Percentiles rank a stretch among this genome's conserved stretches.
Evolutionary conservation across 2,797 vertebrate genomes (phyloP).

Genomic region (Alca torda): DNA sequence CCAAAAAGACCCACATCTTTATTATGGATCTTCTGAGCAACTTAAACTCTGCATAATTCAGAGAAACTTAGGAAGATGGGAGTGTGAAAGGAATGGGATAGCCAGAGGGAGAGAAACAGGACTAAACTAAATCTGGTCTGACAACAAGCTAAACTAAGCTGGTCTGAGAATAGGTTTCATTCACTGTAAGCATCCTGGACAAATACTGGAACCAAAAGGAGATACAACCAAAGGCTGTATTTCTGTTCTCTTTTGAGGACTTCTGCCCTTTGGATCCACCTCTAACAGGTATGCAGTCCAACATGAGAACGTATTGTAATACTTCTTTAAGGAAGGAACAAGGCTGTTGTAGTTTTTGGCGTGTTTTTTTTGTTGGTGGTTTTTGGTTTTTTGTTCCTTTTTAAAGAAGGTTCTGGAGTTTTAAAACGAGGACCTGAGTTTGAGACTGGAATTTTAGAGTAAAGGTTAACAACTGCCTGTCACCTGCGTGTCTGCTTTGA

Average conservation of each 20-base stretch:
- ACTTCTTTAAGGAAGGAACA: neutral
- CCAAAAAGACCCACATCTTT: neutral
- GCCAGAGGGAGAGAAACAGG: neutral
- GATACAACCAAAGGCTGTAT: fast-evolving
- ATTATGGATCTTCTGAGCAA: neutral
- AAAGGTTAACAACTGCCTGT: neutral
- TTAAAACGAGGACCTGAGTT: neutral
- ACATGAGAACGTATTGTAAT: neutral
- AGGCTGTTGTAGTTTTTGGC: neutral
- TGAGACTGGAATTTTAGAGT: neutral
- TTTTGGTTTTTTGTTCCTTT: neutral
- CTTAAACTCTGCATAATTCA: neutral
- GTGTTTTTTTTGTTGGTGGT: neutral
- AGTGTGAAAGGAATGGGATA: neutral
- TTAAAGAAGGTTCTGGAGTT: neutral
- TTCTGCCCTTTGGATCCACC: neutral
- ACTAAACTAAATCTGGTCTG: neutral
- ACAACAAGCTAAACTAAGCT: neutral
- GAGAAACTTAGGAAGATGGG: neutral
- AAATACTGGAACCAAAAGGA: neutral
- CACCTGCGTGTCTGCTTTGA: neutral
- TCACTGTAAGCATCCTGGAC: neutral
- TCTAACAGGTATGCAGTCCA: neutral
- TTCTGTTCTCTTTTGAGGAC: neutral
- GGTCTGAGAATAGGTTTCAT: neutral